Percentiles rank a stretch among this genome's conserved stretches.
Conservation (phyloP, 1,140 invertebrate species). For the Chymomyza costata region DNA sequence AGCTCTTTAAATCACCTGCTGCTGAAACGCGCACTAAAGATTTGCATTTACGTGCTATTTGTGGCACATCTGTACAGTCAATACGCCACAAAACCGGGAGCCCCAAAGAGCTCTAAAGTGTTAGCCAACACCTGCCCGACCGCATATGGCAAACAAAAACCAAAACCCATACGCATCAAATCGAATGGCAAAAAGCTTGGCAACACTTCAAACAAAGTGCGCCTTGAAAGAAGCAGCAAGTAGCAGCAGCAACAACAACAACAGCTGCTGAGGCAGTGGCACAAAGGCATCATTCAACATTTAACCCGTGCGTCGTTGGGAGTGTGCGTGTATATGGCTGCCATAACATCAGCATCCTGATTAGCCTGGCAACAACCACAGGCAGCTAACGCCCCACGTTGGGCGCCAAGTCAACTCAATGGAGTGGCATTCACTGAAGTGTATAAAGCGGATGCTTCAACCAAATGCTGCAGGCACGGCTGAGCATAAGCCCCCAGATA, state of each 20-base stretch:
- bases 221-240: no score
- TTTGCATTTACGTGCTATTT: no score
- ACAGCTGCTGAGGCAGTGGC: no score
- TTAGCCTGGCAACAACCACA: constrained; percentile 42
- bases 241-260: no score
- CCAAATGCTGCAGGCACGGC: constrained; percentile 13
- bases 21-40: no score
- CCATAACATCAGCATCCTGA: constrained; percentile 45
- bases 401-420: no score
- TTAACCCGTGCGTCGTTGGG: constrained; percentile 28
- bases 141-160: constrained; percentile 15
- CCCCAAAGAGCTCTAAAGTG: constrained; percentile 64
- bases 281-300: constrained; percentile 26
- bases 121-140: constrained; percentile 29
- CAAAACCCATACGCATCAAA: constrained; percentile 33
- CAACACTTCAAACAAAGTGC: constrained; percentile 33
- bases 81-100: background rate
- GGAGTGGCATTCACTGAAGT: constrained; percentile 5
- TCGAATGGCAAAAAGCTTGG: constrained; percentile 43
- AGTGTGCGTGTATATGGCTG: constrained; percentile 31
- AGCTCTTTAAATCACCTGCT: no score
- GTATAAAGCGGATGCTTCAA: constrained; percentile 8
- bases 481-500: constrained; percentile 16
- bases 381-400: no score
- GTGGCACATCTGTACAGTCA: no score